phyloP scores from a whole-genome alignment of 2,797 vertebrate genomes.

The Hypotaenidia philippensis region DNA sequence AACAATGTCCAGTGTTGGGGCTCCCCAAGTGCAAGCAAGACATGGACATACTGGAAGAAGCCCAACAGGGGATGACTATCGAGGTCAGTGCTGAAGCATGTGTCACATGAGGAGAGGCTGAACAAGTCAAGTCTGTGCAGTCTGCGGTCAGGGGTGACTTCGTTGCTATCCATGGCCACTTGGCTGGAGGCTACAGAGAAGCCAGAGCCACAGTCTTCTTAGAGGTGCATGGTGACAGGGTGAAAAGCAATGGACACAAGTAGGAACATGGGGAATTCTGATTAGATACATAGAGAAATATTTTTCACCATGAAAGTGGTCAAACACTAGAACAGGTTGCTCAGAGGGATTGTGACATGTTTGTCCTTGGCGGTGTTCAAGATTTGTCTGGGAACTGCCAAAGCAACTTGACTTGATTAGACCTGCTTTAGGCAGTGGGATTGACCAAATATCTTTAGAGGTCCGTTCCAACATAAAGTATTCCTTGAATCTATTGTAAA shows the following conservation, averaged over 20 bases:
- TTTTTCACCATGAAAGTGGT: background rate
- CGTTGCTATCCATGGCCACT: background rate
- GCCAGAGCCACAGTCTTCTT: background rate
- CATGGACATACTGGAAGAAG: background rate
- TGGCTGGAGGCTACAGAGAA: background rate
- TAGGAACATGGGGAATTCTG: background rate
- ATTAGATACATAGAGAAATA: background rate
- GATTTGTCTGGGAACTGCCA: background rate
- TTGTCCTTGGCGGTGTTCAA: background rate
- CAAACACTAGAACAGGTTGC: background rate
- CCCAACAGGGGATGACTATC: background rate
- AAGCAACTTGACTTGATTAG: background rate
- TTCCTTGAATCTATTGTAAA: background rate
- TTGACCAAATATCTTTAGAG: background rate
- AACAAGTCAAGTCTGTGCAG: background rate
- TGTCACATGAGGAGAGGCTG: rapidly evolving
- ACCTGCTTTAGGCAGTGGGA: background rate
- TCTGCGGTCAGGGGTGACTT: too few relatives aligned
- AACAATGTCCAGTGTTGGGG: background rate
- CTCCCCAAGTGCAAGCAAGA: background rate
- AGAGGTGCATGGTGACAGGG: background rate
- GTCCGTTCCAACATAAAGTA: background rate
- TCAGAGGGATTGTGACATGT: rapidly evolving
- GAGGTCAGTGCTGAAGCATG: background rate
- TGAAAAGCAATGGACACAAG: background rate